Conservation (phyloP, 2,113 vertebrate species). For the Dipodomys merriami region DNA sequence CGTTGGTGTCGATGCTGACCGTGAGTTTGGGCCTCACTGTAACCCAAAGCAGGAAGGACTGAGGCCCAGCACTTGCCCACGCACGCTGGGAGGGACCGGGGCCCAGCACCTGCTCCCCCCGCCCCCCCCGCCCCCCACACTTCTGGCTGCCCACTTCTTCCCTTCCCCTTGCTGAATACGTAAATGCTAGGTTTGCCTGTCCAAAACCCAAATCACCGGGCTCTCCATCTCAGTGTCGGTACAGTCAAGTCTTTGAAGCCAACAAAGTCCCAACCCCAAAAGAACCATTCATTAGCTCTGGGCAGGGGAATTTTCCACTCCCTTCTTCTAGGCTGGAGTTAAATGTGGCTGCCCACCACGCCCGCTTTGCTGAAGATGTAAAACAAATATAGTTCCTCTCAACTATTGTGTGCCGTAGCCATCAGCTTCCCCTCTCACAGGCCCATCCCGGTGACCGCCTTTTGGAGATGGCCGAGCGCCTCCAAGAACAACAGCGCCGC, state of each 20-base stretch:
- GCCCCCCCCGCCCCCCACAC: not conserved
- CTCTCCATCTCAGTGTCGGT: conserved; percentile 31
- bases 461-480: conserved; percentile 66
- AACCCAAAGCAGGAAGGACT: conserved; percentile 51
- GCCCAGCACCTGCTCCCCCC: not conserved
- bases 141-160: accelerated
- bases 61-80: not conserved
- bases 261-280: conserved; percentile 72
- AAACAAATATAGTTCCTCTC: conserved; percentile 65
- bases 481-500: not conserved
- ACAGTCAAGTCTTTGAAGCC: conserved; percentile 70
- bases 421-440: not conserved
- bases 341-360: conserved; percentile 76
- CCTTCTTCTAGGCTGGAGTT: conserved; percentile 65
- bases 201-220: conserved; percentile 38
- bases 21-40: conserved; percentile 94
- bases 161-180: not conserved
- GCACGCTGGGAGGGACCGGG: not conserved
- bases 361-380: conserved; percentile 73
- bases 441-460: conserved; percentile 62
- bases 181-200: conserved; percentile 57
- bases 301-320: conserved; percentile 84
- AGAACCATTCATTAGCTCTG: conserved; percentile 74
- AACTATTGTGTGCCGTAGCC: conserved; percentile 76
- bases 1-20: conserved; percentile 89